Evolutionary conservation across 2,888 invertebrate species (phyloP).

Genomic region (Hypercompe scribonia): DNA sequence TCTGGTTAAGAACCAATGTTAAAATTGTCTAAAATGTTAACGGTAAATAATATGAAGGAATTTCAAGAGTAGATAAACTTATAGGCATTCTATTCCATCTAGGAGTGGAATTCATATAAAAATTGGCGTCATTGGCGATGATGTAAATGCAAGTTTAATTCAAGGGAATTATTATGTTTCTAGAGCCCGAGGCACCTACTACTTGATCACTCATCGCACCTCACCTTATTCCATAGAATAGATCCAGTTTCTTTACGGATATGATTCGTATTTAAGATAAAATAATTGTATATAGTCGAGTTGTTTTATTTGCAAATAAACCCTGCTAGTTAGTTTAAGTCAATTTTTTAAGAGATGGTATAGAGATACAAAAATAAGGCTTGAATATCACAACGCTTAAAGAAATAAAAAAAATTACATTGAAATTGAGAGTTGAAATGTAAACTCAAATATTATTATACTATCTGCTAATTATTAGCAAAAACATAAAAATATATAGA

Average conservation of each 20-base stretch:
- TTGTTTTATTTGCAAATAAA: constrained; percentile 1
- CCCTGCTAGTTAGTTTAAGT: background rate
- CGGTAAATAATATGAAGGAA: background rate
- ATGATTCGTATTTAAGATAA: constrained; percentile 7
- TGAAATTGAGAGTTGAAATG: background rate
- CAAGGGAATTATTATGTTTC: constrained; percentile 52
- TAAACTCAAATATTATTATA: background rate
- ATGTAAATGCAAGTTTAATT: background rate
- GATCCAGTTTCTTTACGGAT: constrained; percentile 22
- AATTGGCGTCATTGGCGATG: background rate
- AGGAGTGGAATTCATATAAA: background rate
- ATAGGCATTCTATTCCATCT: background rate
- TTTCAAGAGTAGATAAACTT: background rate
- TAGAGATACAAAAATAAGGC: background rate
- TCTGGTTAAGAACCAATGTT: background rate
- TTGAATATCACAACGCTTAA: too few relatives aligned
- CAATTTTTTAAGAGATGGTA: background rate
- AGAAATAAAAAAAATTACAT: too few relatives aligned
- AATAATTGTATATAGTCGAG: constrained; percentile 3
- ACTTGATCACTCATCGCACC: constrained; percentile 79
- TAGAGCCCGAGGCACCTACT: constrained; percentile 86
- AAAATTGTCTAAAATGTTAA: background rate
- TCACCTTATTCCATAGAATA: constrained; percentile 84
- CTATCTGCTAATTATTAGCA: background rate
- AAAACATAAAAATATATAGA: background rate